phyloP scores from a whole-genome alignment of 1,140 invertebrate genomes.

The Leptinotarsa undecemlineata region DNA sequence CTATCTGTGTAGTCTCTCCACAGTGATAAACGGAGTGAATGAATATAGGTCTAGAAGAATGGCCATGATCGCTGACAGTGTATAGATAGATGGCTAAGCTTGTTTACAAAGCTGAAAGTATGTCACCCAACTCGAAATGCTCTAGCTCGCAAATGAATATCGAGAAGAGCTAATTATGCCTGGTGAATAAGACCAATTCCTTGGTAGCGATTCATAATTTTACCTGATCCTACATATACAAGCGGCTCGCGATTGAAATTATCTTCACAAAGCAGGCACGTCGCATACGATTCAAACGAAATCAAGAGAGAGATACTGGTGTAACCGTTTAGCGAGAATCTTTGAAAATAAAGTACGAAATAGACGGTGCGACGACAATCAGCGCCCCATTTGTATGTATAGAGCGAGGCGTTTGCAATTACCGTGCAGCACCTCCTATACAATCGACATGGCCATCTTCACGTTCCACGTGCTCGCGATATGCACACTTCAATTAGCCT shows the following conservation, averaged over 20 bases:
- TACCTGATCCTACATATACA: not conserved
- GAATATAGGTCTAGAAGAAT: too few relatives aligned
- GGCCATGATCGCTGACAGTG: too few relatives aligned
- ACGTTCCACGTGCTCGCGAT: conserved; percentile 39
- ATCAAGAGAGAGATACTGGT: not conserved
- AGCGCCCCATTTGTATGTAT: conserved; percentile 41
- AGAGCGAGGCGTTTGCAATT: conserved; percentile 32
- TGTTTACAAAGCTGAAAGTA: too few relatives aligned
- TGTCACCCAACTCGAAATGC: too few relatives aligned
- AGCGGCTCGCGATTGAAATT: not conserved
- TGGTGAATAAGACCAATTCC: not conserved
- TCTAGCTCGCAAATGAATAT: too few relatives aligned
- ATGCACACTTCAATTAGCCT: conserved; percentile 45
- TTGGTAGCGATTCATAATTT: not conserved
- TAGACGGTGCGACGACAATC: conserved; percentile 33
- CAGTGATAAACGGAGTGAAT: too few relatives aligned
- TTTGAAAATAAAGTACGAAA: conserved; percentile 30
- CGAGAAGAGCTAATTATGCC: too few relatives aligned
- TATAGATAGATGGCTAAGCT: too few relatives aligned
- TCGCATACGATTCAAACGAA: not conserved
- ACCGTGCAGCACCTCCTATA: conserved; percentile 26
- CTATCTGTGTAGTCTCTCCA: too few relatives aligned
- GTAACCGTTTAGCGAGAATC: conserved; percentile 19
- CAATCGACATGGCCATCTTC: conserved; percentile 38
- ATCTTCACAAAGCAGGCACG: not conserved